These are phyloP conservation scores for Pseudochirops corinnae DNA, from an alignment of 2,797 vertebrate species.

Conservation along the genomic window DNA sequence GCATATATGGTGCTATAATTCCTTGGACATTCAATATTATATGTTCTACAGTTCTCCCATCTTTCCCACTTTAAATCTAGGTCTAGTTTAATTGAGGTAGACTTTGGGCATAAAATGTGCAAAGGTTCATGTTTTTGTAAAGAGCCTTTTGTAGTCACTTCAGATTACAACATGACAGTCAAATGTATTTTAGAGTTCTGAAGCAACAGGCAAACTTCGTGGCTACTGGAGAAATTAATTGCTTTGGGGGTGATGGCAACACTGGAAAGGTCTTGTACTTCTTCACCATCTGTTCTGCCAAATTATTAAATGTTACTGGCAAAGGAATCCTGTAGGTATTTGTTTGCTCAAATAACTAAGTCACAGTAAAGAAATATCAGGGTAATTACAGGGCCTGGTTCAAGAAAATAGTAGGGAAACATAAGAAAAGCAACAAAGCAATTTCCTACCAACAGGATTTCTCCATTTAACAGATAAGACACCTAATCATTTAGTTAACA, in stretches of 20 bases:
- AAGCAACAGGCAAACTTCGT: conserved; percentile 12
- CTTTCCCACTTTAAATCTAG: conserved; percentile 8
- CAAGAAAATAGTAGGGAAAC: conserved; percentile 41
- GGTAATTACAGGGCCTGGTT: neutral
- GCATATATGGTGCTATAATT: neutral
- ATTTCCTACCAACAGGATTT: conserved; percentile 43
- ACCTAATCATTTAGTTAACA: conserved; percentile 54
- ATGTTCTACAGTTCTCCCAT: neutral
- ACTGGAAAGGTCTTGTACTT: neutral
- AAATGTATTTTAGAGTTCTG: conserved; percentile 20
- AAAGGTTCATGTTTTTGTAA: conserved; percentile 40
- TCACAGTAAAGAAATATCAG: conserved; percentile 32
- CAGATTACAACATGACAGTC: neutral
- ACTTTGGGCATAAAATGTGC: conserved; percentile 3
- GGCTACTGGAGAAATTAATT: neutral
- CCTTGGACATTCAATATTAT: neutral
- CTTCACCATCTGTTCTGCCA: conserved; percentile 20
- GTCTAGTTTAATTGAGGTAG: conserved; percentile 57
- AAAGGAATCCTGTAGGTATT: neutral
- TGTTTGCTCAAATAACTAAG: conserved; percentile 19
- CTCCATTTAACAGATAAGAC: conserved; percentile 58
- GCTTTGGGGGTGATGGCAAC: neutral
- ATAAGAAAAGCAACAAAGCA: conserved; percentile 18
- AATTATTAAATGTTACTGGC: conserved; percentile 4
- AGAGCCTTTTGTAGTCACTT: conserved; percentile 35